Evolutionary conservation across 2,797 vertebrate genomes (phyloP).

Genomic region (Lepus oiostolus): DNA sequence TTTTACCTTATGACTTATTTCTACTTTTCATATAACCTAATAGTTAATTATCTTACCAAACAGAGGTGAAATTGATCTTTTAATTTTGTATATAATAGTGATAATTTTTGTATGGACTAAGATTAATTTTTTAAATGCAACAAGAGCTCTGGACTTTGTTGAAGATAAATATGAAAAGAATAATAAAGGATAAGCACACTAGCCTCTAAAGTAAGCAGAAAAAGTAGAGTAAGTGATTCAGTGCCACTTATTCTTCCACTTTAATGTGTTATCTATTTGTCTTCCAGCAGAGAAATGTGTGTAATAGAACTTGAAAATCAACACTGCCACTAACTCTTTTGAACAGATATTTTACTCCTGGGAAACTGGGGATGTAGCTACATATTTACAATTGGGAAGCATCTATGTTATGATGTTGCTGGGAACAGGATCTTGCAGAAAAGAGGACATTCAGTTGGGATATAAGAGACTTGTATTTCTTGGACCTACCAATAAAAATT

Average conservation of each 20-base stretch:
- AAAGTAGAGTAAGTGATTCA: conserved; percentile 1
- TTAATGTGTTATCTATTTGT: conserved; percentile 40
- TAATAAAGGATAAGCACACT: neutral
- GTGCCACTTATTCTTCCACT: neutral
- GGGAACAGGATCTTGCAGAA: neutral
- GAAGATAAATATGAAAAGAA: conserved; percentile 50
- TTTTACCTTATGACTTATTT: conserved; percentile 45
- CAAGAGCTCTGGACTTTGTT: conserved; percentile 2
- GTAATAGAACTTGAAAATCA: conserved; percentile 35
- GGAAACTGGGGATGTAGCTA: neutral
- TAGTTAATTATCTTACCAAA: conserved; percentile 22
- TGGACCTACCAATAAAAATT: neutral
- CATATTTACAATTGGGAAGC: neutral
- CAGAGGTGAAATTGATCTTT: conserved; percentile 19
- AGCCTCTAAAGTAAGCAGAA: conserved; percentile 46
- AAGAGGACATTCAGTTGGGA: neutral
- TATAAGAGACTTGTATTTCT: neutral
- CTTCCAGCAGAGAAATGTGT: neutral
- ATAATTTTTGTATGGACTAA: neutral
- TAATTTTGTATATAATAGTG: neutral
- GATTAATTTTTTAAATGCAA: neutral
- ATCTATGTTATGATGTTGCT: neutral
- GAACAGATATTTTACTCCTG: neutral
- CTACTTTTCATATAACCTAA: neutral
- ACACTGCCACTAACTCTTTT: neutral